Evolutionary conservation across 2,888 invertebrate species (phyloP), one percentile per base, ranked within the genome.

Genomic region (Sminthurinus aureus): DNA sequence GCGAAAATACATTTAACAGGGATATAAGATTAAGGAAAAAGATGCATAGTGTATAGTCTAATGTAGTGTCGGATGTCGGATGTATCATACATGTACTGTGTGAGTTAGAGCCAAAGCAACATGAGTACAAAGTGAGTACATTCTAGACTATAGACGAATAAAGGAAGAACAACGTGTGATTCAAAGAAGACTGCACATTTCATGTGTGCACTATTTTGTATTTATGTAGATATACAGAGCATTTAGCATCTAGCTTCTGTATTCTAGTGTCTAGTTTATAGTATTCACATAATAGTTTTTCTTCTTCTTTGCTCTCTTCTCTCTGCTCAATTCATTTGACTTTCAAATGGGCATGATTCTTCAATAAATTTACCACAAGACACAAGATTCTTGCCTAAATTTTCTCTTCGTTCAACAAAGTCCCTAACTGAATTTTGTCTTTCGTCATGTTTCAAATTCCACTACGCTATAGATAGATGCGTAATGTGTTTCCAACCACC

Each of bases 301-400:
- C 69, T 69, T 69, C 20, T 11, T 13, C 20, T 69, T 20, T 24
- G 3, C 18, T 69, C 24, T 67, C 79, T 67, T 22, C 26, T 51
- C 64, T 50, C 66, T 75, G 50, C 73, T 12, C 64, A 64, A 64
- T 81, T 81, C 81, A 75, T 81, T 81, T 81, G 74, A 75, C 24
- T 38, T 24, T 79, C 79, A 79, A 79, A 79, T 79, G 66, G 79
- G 66, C 79, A 79, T 67, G 67, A 79, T 79, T 79, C 67, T 66
- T 79, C 79, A 79, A 79, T 79, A 79, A 79, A 79, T 79, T 79
- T 79, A 69, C 51, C 50, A 15, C 50, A 38, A 67, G 64, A 71
- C n/a, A 20, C 9, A 69, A 73, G 74, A n/a, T 24, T 22, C 50
- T n/a, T 50, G 18, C 51, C 20, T 75, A 75, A 26, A 75, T 51